Evolutionary conservation across 2,113 vertebrate species (phyloP).

Genomic region (Hippotragus niger): DNA sequence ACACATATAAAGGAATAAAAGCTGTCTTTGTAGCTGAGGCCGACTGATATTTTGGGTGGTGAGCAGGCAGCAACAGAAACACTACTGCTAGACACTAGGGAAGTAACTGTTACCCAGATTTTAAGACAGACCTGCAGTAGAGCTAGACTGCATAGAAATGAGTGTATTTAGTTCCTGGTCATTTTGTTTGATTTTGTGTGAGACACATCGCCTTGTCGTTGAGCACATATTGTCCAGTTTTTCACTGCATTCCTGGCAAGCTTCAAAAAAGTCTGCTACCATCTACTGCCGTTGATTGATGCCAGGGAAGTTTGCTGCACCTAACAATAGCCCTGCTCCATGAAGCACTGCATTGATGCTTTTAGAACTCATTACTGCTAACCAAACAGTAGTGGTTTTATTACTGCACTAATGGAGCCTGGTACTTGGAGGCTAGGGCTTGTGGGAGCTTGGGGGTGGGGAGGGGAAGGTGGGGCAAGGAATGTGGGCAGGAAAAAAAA

Average conservation of each 20-base stretch:
- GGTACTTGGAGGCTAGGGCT: slow-evolving; percentile 79
- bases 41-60: background rate
- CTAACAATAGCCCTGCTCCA: slow-evolving; percentile 81
- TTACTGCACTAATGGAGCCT: slow-evolving; percentile 83
- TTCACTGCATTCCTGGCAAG: slow-evolving; percentile 60
- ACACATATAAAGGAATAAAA: background rate
- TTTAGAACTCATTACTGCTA: slow-evolving; percentile 75
- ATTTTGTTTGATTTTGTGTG: slow-evolving; percentile 35
- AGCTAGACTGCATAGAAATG: background rate
- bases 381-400: slow-evolving; percentile 82
- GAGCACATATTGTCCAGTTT: background rate
- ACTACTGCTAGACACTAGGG: background rate
- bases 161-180: background rate
- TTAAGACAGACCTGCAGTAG: background rate
- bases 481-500: slow-evolving; percentile 38
- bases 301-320: slow-evolving; percentile 67
- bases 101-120: background rate
- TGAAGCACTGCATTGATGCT: slow-evolving; percentile 79
- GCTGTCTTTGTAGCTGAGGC: background rate
- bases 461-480: background rate
- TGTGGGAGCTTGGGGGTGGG: background rate
- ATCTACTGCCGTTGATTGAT: slow-evolving; percentile 78
- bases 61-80: background rate
- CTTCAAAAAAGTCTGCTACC: slow-evolving; percentile 43
- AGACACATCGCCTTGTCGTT: background rate